Percentiles rank a stretch among this genome's conserved stretches.
phyloP scores from a whole-genome alignment of 2,797 vertebrate genomes.

The Natrix natrix region DNA sequence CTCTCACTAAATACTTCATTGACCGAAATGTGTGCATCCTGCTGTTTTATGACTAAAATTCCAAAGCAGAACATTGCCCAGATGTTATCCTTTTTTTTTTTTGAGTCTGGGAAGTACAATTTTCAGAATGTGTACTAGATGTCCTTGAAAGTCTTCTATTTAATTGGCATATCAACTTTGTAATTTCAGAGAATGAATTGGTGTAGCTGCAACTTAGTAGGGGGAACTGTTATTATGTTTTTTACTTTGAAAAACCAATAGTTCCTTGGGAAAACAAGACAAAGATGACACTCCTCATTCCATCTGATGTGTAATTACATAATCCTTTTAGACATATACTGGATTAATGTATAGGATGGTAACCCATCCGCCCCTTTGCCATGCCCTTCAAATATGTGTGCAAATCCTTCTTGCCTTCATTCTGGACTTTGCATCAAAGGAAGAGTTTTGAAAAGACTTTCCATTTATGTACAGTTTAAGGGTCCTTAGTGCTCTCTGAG shows the following conservation, averaged over 20 bases:
- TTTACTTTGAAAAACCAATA: not conserved
- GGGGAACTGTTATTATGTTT: not conserved
- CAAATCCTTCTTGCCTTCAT: not conserved
- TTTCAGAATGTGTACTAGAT: not conserved
- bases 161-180: not conserved
- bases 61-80: slow-evolving; percentile 1
- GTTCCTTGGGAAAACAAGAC: not conserved
- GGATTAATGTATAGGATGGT: not conserved
- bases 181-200: not conserved
- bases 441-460: not conserved
- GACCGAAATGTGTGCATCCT: not conserved
- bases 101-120: not conserved
- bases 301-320: not conserved
- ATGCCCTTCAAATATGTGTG: not conserved
- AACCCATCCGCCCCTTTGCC: not conserved
- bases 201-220: not conserved
- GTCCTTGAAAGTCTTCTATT: not conserved
- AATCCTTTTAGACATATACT: not conserved
- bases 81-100: not conserved
- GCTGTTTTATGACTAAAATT: not conserved
- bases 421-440: not conserved
- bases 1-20: not conserved
- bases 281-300: not conserved
- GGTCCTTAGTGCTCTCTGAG: not conserved
- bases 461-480: not conserved